Conservation (phyloP, 2,113 vertebrate species). For the Myocastor coypus region DNA sequence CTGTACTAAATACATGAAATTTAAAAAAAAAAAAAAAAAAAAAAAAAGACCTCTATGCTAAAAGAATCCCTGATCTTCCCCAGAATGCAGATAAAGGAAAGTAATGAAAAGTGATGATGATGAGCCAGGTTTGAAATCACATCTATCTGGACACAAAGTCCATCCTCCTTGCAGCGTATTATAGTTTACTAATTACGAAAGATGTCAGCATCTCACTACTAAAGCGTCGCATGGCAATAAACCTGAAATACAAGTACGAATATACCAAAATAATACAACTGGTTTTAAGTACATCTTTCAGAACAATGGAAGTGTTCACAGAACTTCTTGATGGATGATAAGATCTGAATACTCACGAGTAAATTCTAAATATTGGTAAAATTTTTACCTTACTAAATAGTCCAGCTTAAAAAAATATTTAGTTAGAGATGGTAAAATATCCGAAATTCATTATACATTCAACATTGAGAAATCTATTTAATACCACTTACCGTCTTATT, state of each 20-base stretch:
- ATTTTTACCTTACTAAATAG: neutral
- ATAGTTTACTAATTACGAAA: neutral
- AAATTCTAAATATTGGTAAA: neutral
- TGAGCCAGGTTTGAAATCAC: neutral
- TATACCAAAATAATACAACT: slow-evolving; percentile 28
- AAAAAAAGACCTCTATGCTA: too few species aligned
- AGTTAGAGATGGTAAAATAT: slow-evolving; percentile 8
- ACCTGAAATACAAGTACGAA: slow-evolving; percentile 11
- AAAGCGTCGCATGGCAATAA: neutral
- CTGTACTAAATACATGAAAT: too few species aligned
- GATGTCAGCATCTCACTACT: neutral
- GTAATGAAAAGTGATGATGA: neutral
- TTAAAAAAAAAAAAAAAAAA: too few species aligned
- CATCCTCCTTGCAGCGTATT: neutral
- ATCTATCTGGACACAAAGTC: neutral
- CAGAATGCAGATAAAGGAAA: neutral
- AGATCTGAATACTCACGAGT: neutral
- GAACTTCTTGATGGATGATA: neutral
- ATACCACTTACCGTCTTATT: neutral
- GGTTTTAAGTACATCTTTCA: slow-evolving; percentile 22
- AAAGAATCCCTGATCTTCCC: neutral
- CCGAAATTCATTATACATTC: neutral
- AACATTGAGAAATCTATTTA: neutral
- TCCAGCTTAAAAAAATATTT: neutral
- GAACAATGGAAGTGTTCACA: neutral